Evolutionary conservation across 2,888 invertebrate species (phyloP).

Genomic region (Drosophila lutescens): DNA sequence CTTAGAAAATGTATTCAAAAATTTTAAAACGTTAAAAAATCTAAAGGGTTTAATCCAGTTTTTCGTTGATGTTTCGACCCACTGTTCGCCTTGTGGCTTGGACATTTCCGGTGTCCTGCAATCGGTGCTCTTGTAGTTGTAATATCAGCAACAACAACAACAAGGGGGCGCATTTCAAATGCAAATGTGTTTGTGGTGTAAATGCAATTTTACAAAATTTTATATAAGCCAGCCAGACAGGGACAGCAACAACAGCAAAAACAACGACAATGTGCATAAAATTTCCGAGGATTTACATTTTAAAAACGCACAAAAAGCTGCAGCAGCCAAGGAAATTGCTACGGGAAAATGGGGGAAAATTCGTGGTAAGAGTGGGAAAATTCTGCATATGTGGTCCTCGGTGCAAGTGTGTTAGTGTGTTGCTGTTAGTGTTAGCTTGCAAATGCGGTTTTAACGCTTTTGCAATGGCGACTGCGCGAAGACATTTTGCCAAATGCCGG

Average conservation of each 20-base stretch:
- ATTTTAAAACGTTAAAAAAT: neutral
- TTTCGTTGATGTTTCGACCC: neutral
- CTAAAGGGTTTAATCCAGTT: too few relatives aligned
- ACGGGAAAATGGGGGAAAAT: neutral
- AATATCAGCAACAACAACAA: slow-evolving; percentile 36
- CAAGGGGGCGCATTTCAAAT: slow-evolving; percentile 63
- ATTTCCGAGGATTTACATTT: slow-evolving; percentile 76
- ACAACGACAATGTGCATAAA: slow-evolving; percentile 65
- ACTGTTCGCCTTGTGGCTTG: slow-evolving; percentile 17
- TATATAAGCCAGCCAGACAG: slow-evolving; percentile 63
- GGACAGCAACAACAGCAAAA: neutral
- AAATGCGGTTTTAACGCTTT: slow-evolving; percentile 74
- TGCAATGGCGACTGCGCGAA: slow-evolving; percentile 63
- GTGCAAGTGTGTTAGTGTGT: slow-evolving; percentile 15
- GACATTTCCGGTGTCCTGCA: slow-evolving; percentile 50
- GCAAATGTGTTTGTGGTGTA: slow-evolving; percentile 80
- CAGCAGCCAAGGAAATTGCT: slow-evolving; percentile 14
- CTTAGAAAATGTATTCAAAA: neutral
- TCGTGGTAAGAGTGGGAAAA: neutral
- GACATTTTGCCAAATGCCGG: slow-evolving; percentile 58
- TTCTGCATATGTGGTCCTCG: slow-evolving; percentile 26
- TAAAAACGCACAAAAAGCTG: slow-evolving; percentile 62
- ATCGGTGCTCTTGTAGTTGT: slow-evolving; percentile 63
- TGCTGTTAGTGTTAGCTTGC: slow-evolving; percentile 49
- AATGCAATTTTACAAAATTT: slow-evolving; percentile 79